A percentile compares a stretch with the other conserved stretches of the same genome.
Conservation (phyloP, 2,888 invertebrate genomes). For the Melolontha melolontha region DNA sequence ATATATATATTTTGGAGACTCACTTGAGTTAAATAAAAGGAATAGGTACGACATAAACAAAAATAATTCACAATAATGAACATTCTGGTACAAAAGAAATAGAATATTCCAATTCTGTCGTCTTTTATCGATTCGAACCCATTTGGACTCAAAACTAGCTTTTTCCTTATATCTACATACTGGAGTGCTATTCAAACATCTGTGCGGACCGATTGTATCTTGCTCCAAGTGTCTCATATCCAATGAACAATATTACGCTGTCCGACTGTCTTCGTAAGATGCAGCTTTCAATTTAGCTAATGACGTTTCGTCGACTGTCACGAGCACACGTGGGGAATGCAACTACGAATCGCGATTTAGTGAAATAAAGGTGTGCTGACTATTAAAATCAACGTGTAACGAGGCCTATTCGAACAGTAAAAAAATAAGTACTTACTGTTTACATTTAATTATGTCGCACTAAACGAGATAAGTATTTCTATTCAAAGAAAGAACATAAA, state of each 20-base stretch:
- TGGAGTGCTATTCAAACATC: constrained; percentile 66
- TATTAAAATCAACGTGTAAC: constrained; percentile 47
- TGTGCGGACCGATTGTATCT: constrained; percentile 54
- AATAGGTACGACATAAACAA: neutral
- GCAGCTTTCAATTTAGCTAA: constrained; percentile 67
- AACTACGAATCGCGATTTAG: constrained; percentile 61
- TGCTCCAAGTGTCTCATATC: constrained; percentile 51
- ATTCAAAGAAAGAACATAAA: neutral
- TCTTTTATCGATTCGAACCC: constrained; percentile 63
- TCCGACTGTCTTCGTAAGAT: constrained; percentile 62
- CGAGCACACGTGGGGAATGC: constrained; percentile 64
- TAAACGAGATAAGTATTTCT: neutral
- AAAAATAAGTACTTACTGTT: constrained; percentile 12
- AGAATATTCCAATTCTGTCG: constrained; percentile 59
- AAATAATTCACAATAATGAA: constrained; percentile 54
- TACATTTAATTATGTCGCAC: constrained; percentile 10
- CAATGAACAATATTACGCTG: constrained; percentile 48
- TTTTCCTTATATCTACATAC: constrained; percentile 64
- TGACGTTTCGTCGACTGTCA: constrained; percentile 67
- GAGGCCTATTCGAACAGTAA: constrained; percentile 2
- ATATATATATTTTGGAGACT: too few relatives aligned
- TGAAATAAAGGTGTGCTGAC: constrained; percentile 60
- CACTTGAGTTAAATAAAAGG: too few relatives aligned
- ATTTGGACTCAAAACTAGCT: constrained; percentile 62
- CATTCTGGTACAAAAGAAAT: constrained; percentile 50